Evolutionary conservation across 2,113 vertebrate genomes (phyloP).

Genomic region (Daboia siamensis): DNA sequence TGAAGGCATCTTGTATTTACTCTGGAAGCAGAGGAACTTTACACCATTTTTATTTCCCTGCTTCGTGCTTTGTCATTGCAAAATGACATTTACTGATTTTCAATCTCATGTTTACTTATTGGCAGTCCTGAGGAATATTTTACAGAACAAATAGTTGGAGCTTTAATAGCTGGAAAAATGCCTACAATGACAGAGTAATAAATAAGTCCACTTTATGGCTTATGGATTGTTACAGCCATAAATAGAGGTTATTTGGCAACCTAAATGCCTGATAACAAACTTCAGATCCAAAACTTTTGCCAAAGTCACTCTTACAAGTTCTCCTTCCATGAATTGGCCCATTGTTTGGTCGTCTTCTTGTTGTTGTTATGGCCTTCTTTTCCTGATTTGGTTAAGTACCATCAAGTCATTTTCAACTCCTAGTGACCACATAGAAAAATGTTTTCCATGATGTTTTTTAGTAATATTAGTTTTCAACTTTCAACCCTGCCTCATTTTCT

Average conservation of each 20-base stretch:
- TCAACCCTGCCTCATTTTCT: not conserved
- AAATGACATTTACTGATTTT: not conserved
- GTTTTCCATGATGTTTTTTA: not conserved
- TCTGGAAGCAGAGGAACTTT: not conserved
- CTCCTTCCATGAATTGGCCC: not conserved
- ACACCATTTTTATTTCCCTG: not conserved
- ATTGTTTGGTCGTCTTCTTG: not conserved
- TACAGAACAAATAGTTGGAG: not conserved
- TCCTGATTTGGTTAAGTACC: not conserved
- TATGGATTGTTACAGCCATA: not conserved
- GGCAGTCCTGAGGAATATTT: not conserved
- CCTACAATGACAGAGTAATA: not conserved
- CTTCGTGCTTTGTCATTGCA: not conserved
- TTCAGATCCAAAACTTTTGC: not conserved
- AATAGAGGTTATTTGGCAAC: not conserved
- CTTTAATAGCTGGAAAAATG: not conserved
- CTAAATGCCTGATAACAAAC: not conserved
- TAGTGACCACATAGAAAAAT: not conserved
- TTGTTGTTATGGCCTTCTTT: not conserved
- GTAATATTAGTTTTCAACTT: not conserved
- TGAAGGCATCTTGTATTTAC: not conserved
- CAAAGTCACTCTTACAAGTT: not conserved
- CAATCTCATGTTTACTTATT: not conserved
- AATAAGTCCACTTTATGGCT: not conserved
- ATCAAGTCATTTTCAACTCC: not conserved